Percentiles rank a stretch among this genome's conserved stretches.
Conservation (phyloP, 2,888 invertebrate species). For the Scaptomyza reducta region DNA sequence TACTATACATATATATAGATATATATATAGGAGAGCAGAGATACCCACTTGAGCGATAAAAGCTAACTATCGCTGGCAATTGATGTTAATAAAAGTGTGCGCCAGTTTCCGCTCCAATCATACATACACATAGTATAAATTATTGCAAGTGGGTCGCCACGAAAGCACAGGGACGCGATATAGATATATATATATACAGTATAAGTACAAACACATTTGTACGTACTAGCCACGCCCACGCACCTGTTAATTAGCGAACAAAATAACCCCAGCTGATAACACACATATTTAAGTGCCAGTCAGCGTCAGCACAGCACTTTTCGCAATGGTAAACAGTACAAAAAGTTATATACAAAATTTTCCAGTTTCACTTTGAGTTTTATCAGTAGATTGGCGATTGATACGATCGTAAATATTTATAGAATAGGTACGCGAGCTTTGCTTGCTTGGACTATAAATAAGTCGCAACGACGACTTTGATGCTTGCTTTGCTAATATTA, state of each 20-base stretch:
- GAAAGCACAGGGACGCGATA: constrained; percentile 49
- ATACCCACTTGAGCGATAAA: constrained; percentile 61
- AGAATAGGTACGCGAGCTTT: constrained; percentile 15
- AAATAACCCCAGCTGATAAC: constrained; percentile 49
- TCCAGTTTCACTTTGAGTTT: constrained; percentile 12
- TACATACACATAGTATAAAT: constrained; percentile 26
- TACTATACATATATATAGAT: constrained; percentile 24
- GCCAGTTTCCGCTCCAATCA: constrained; percentile 64
- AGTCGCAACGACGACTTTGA: constrained; percentile 3
- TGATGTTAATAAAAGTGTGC: constrained; percentile 67
- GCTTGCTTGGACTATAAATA: constrained; percentile 39
- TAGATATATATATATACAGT: constrained; percentile 9
- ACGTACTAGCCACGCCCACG: constrained; percentile 43
- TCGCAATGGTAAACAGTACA: constrained; percentile 24
- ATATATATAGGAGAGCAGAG: constrained; percentile 8
- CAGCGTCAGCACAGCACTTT: not conserved
- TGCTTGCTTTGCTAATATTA: constrained; percentile 30
- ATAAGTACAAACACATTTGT: not conserved
- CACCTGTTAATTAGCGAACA: constrained; percentile 42
- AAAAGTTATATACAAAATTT: not conserved
- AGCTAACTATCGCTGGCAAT: constrained; percentile 59
- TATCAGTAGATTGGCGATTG: constrained; percentile 21
- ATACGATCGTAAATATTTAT: constrained; percentile 49
- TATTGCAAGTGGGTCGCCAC: constrained; percentile 44
- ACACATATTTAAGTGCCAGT: constrained; percentile 16